Conservation (phyloP, 2,888 invertebrate genomes). For the Thysanoteuthis rhombus region DNA sequence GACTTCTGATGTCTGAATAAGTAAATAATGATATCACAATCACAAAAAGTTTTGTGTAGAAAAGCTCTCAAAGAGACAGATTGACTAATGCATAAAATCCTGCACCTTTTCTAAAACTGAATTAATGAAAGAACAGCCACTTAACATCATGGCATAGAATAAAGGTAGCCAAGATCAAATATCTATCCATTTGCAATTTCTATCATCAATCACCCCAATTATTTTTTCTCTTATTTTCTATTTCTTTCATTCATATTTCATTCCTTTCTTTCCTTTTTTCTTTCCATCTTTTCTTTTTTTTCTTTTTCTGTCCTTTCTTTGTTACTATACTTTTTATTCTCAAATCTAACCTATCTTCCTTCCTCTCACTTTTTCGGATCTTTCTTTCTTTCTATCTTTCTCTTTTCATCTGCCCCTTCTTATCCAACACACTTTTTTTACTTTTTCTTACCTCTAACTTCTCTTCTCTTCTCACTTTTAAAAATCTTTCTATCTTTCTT, state of each 20-base stretch:
- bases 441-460: no score
- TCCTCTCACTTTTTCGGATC: neutral
- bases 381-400: neutral
- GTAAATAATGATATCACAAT: neutral
- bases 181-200: neutral
- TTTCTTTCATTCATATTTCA: neutral
- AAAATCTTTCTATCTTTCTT: neutral
- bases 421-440: no score
- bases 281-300: neutral
- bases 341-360: neutral
- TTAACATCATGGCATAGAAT: neutral
- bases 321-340: neutral
- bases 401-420: neutral
- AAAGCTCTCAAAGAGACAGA: neutral
- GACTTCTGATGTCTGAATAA: neutral
- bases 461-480: no score
- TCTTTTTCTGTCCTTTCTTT: neutral
- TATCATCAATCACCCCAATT: neutral
- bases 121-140: neutral
- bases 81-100: no score
- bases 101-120: neutral
- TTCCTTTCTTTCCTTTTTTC: neutral
- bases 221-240: neutral
- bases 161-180: neutral
- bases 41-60: neutral